Percentiles rank a stretch among this genome's conserved stretches.
These are phyloP conservation scores for Pterocles gutturalis DNA, from an alignment of 2,113 vertebrate genomes.

Conservation along the genomic window DNA sequence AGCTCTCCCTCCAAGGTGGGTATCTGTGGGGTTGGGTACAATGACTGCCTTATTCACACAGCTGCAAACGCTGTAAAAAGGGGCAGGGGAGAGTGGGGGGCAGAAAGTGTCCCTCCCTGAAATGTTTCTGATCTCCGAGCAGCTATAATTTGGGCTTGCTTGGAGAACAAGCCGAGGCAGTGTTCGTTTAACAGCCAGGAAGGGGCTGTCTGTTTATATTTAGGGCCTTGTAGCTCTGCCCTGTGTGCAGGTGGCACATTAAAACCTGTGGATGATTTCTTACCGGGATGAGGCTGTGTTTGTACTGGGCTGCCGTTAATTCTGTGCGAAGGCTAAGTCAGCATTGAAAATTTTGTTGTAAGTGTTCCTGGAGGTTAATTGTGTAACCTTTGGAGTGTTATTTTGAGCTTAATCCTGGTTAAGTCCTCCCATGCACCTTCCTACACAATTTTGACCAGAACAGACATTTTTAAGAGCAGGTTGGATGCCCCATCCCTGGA, in stretches of 20 bases:
- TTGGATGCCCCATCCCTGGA: neutral
- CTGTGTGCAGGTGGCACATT: conserved; percentile 70
- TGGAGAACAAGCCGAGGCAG: conserved; percentile 74
- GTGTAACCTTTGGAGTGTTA: neutral
- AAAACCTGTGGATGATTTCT: conserved; percentile 28
- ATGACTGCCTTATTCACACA: conserved; percentile 73
- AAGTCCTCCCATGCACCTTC: neutral
- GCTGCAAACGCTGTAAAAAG: neutral
- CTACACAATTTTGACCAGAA: neutral
- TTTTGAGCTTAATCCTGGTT: neutral
- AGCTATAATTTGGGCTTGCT: conserved; percentile 43
- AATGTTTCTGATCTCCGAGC: conserved; percentile 19
- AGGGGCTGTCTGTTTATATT: conserved; percentile 71
- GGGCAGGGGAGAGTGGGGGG: neutral
- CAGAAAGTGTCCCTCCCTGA: conserved; percentile 34
- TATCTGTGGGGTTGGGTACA: conserved; percentile 48
- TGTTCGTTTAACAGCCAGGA: conserved; percentile 74
- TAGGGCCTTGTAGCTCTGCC: conserved; percentile 44
- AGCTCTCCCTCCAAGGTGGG: conserved; percentile 47
- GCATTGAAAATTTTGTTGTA: neutral
- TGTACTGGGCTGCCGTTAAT: conserved; percentile 41
- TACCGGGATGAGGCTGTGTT: conserved; percentile 57
- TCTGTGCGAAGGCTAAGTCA: neutral
- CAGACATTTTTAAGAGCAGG: neutral
- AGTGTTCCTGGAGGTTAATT: neutral